Conservation (phyloP, 2,113 vertebrate species). For the Tetraodon nigroviridis region DNA sequence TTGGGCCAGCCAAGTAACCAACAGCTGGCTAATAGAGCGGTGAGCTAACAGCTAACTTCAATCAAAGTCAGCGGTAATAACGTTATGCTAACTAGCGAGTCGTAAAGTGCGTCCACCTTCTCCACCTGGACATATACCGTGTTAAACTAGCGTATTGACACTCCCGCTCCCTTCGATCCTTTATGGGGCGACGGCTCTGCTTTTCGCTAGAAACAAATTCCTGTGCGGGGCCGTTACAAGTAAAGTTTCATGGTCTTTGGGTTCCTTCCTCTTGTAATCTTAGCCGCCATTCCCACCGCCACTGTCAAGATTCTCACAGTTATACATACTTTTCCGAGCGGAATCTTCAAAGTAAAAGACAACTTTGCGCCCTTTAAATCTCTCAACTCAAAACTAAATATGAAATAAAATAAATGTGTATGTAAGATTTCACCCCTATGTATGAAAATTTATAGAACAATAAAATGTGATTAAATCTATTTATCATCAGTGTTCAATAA, state of each 20-base stretch:
- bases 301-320: constrained; percentile 15
- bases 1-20: constrained; percentile 59
- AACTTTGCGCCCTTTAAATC: no score
- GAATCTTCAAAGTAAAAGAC: constrained; percentile 40
- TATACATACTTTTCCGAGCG: constrained; percentile 4
- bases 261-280: constrained; percentile 72
- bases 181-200: constrained; percentile 15
- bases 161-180: constrained; percentile 25
- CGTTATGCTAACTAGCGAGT: constrained; percentile 55
- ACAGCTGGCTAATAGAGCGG: constrained; percentile 54
- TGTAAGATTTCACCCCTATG: no score
- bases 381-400: no score
- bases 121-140: constrained; percentile 18
- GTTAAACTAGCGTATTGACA: constrained; percentile 9
- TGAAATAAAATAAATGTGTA: no score
- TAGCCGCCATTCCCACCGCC: constrained; percentile 77
- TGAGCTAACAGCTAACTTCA: constrained; percentile 63
- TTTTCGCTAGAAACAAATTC: constrained; percentile 35
- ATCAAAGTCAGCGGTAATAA: constrained; percentile 64
- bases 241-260: constrained; percentile 77
- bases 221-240: constrained; percentile 58
- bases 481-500: no score
- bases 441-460: no score
- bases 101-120: constrained; percentile 46
- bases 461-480: no score